A percentile compares a stretch with the other conserved stretches of the same genome.
These are phyloP conservation scores for Gandaritis pyraliata DNA, from an alignment of 2,888 invertebrate species.

Conservation along the genomic window DNA sequence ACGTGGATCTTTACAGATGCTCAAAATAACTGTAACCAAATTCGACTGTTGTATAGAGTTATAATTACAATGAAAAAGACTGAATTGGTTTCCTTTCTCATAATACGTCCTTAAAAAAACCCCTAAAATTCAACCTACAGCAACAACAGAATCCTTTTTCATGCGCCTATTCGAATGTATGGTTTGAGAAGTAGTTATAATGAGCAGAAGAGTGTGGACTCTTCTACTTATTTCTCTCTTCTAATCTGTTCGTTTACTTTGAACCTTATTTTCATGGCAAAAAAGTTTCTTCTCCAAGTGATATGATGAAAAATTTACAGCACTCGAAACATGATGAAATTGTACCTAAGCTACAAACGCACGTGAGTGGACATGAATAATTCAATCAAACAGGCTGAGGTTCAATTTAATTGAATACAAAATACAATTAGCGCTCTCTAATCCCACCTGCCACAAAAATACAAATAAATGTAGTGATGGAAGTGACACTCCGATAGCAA, in stretches of 20 bases:
- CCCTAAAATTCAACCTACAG: no score
- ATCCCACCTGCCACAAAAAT: constrained; percentile 34
- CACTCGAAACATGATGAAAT: constrained; percentile 14
- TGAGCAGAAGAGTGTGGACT: no score
- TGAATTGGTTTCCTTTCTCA: no score
- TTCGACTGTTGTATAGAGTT: no score
- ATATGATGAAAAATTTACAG: constrained; percentile 18
- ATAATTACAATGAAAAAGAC: no score
- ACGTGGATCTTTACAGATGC: no score
- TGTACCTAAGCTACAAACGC: constrained; percentile 29
- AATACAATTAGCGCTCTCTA: constrained; percentile 51
- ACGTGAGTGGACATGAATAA: constrained; percentile 38
- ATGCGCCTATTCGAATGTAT: no score
- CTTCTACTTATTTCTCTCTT: no score
- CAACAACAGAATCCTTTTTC: no score
- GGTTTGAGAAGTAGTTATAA: no score
- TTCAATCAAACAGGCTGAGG: constrained; percentile 34
- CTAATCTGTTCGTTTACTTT: background rate
- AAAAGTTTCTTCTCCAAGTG: background rate
- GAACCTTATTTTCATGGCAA: background rate
- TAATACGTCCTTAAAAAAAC: no score
- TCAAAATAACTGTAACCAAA: no score
- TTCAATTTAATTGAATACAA: constrained; percentile 56
- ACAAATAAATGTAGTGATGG: background rate
- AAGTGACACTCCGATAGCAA: constrained; percentile 7